A percentile compares a stretch with the other conserved stretches of the same genome.
These are phyloP conservation scores for Galerucella calmariensis DNA, from an alignment of 2,888 invertebrate species.

Conservation along the genomic window DNA sequence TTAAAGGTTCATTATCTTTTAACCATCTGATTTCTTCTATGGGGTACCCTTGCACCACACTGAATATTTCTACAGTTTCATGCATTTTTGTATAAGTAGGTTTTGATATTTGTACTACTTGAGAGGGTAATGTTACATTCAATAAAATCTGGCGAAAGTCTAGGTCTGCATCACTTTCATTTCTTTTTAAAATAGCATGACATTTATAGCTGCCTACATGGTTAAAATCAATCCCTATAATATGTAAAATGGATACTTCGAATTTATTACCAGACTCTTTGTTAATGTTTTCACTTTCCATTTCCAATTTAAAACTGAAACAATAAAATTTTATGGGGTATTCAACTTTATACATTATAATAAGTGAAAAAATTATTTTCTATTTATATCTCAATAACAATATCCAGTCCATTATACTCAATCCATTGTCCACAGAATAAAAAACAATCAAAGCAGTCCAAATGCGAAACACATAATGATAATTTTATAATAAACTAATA, in stretches of 20 bases:
- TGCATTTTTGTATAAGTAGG: slow-evolving; percentile 67
- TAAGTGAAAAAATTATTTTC: too few relatives aligned
- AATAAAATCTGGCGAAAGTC: slow-evolving; percentile 58
- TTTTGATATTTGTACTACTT: slow-evolving; percentile 65
- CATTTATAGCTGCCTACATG: slow-evolving; percentile 74
- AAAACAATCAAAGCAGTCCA: too few relatives aligned
- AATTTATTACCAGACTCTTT: slow-evolving; percentile 62
- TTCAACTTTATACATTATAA: slow-evolving; percentile 1
- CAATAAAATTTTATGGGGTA: slow-evolving; percentile 3
- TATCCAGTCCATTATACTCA: not conserved
- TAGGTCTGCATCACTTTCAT: slow-evolving; percentile 58
- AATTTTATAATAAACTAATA: too few relatives aligned
- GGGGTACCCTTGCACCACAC: slow-evolving; percentile 72
- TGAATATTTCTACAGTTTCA: slow-evolving; percentile 67
- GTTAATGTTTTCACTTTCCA: slow-evolving; percentile 63
- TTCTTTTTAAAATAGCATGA: slow-evolving; percentile 63
- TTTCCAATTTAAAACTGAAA: slow-evolving; percentile 61
- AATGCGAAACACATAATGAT: too few relatives aligned
- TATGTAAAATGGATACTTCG: slow-evolving; percentile 67
- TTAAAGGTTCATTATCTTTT: slow-evolving; percentile 68
- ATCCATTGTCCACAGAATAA: too few relatives aligned
- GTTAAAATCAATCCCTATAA: slow-evolving; percentile 68
- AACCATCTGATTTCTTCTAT: slow-evolving; percentile 69
- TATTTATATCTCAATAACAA: not conserved
- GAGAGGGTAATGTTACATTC: slow-evolving; percentile 66